Percentiles rank a stretch among this genome's conserved stretches.
phyloP scores from a whole-genome alignment of 2,888 invertebrate species.

The Agonopterix heracliana region DNA sequence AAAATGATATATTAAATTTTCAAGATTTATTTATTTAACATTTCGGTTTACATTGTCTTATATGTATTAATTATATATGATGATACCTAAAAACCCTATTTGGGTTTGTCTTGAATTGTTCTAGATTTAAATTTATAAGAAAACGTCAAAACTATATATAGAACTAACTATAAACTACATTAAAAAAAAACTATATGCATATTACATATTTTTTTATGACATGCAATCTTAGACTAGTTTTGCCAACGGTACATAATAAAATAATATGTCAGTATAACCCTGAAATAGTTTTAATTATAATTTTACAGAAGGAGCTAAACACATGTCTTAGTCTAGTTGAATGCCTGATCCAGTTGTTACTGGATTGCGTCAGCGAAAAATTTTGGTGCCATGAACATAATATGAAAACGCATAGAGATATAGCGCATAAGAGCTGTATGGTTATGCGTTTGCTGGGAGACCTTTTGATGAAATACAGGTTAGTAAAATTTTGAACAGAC shows the following conservation, averaged over 20 bases:
- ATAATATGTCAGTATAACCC: neutral
- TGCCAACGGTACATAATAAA: neutral
- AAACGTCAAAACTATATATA: no score
- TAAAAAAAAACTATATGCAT: no score
- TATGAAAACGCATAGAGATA: slow-evolving; percentile 58
- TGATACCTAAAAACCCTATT: no score
- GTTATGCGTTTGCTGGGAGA: slow-evolving; percentile 77
- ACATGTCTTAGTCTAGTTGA: slow-evolving; percentile 60
- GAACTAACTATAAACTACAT: no score
- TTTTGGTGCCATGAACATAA: slow-evolving; percentile 72
- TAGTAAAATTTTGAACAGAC: slow-evolving; percentile 9
- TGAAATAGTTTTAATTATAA: neutral
- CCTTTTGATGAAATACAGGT: slow-evolving; percentile 73
- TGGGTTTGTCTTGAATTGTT: no score
- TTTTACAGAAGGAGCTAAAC: slow-evolving; percentile 69
- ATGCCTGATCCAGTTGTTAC: slow-evolving; percentile 66
- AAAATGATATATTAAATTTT: no score
- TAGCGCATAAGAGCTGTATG: slow-evolving; percentile 72
- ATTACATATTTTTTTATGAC: no score
- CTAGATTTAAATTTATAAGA: no score
- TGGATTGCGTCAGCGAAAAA: slow-evolving; percentile 66
- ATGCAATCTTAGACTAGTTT: no score
- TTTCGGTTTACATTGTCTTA: no score
- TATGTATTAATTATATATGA: no score
- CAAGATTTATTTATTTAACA: no score